These are phyloP conservation scores for Leptinotarsa undecemlineata DNA, from an alignment of 1,140 invertebrate genomes.

Conservation along the genomic window DNA sequence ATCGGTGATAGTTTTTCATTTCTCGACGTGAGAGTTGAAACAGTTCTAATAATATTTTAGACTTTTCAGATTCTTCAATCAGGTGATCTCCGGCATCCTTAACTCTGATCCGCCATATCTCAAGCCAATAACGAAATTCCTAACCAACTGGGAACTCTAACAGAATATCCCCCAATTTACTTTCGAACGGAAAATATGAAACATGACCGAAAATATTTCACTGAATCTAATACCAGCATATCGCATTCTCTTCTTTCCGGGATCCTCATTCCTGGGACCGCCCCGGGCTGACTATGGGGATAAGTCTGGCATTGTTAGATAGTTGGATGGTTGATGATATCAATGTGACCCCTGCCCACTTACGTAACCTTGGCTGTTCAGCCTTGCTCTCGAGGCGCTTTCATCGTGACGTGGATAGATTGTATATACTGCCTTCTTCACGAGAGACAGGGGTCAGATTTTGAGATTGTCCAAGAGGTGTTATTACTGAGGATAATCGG, in stretches of 20 bases:
- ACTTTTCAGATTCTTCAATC: no score
- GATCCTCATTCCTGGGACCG: neutral
- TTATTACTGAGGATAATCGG: no score
- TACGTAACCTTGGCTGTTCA: neutral
- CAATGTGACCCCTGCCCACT: neutral
- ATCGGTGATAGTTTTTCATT: no score
- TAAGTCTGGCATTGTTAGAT: neutral
- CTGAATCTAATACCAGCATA: neutral
- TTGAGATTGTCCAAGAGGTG: no score
- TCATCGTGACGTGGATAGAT: neutral
- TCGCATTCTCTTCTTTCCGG: neutral
- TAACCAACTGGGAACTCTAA: neutral
- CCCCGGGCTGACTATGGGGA: neutral
- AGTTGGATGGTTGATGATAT: neutral
- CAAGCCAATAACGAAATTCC: neutral
- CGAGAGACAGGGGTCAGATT: no score
- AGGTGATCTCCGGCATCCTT: no score
- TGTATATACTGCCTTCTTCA: neutral
- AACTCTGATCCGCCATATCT: neutral
- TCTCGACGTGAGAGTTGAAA: no score
- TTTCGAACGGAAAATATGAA: neutral
- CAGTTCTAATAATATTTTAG: no score
- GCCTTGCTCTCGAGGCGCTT: neutral
- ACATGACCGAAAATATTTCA: neutral
- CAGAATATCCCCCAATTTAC: neutral